phyloP scores from a whole-genome alignment of 2,113 vertebrate genomes.

The Sprattus sprattus region DNA sequence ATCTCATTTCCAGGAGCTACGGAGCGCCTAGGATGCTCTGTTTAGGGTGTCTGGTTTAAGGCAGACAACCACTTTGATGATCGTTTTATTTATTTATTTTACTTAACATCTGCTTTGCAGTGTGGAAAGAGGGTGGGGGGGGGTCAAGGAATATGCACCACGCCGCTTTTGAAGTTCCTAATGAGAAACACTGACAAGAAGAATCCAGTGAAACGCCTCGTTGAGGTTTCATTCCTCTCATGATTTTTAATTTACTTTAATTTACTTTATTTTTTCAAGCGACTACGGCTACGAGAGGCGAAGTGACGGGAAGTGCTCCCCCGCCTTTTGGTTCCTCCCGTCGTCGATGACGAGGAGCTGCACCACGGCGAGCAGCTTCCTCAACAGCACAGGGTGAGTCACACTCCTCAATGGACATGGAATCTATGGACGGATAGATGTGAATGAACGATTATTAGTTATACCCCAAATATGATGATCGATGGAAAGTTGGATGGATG shows the following conservation, averaged over 20 bases:
- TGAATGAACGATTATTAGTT: too few relatives aligned
- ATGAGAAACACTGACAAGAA: background rate
- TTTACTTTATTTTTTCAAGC: constrained; percentile 61
- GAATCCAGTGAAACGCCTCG: background rate
- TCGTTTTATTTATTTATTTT: background rate
- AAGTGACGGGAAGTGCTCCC: constrained; percentile 84
- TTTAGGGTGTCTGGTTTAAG: background rate
- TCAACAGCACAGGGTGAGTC: constrained; percentile 95
- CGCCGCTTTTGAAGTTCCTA: background rate
- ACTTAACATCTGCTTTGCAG: background rate
- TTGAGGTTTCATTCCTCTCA: background rate
- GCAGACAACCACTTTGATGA: background rate
- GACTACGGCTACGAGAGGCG: constrained; percentile 95
- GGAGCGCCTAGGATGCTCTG: background rate
- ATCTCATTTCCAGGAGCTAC: background rate
- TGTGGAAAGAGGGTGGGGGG: background rate
- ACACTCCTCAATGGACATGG: background rate
- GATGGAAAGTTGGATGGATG: too few relatives aligned
- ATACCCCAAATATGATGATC: too few relatives aligned
- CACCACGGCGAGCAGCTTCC: constrained; percentile 88
- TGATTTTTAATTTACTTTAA: background rate
- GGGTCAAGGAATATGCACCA: background rate
- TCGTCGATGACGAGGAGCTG: constrained; percentile 89
- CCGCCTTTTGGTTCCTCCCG: constrained; percentile 95
- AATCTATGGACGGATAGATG: background rate